Evolutionary conservation across 2,797 vertebrate species (phyloP), one percentile per base, ranked within the genome.

Genomic region (Coreius guichenoti): DNA sequence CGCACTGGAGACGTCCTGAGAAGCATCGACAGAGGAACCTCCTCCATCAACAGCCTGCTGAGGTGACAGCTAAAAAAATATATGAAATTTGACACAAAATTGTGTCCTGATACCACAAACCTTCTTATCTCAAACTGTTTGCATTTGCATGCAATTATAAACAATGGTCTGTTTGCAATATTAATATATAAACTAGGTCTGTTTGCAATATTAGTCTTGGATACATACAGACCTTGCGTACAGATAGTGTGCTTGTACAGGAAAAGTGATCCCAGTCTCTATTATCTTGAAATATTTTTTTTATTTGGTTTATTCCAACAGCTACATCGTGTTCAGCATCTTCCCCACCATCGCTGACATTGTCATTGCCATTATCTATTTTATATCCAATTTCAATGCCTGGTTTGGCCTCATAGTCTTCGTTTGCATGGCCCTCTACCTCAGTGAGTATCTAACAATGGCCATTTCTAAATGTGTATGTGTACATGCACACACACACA

Each of bases 331-430:
- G n/a, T 99, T 99, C 95, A 99, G 96, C 91, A 95, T 99, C 88
- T 16, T 98, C 61, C 98, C 98, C 81, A 99, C 98, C 9, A 95
- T 99, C 19, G 95, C 94, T 0, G 98, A 99, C 87, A 98, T 99
- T 0, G 39, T 96, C 90, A 98, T 99, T 0, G 90, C 97, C 79
- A 99, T 99, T 82, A 83, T 98, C 91, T 99, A 97, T 93, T 99
- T 99, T 93, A 92, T 94, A 88, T 95, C 96, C 0, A 91, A 93
- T 89, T 99, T 99, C 94, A 99, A 97, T 0, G 98, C 98, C 90
- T 99, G 98, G 98, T 97, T 99, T 0, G 98, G 98, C 82, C 97
- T 99, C 75, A 99, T 99, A 65, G 74, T 99, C 91, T 99, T 99
- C 21, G 86, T 98, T 91, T 99, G 98, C 93, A 99, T 99, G 98